These are phyloP conservation scores for Andrena hattorfiana DNA, from an alignment of 2,888 invertebrate species.

Conservation along the genomic window DNA sequence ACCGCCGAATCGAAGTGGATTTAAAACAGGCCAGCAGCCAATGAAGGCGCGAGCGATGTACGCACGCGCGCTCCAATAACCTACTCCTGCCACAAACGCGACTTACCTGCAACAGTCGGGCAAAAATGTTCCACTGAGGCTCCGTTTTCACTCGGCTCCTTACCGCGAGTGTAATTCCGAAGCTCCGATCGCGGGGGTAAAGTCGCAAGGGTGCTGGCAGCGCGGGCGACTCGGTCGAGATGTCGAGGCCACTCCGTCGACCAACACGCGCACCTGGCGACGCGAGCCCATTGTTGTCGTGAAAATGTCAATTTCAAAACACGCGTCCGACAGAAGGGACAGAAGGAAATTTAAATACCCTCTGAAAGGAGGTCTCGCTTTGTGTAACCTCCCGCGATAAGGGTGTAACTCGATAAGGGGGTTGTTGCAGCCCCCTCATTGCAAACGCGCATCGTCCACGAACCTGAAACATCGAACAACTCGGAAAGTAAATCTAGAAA, in stretches of 20 bases:
- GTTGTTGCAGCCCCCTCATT: not conserved
- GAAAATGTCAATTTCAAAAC: not conserved
- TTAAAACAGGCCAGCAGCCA: conserved; percentile 44
- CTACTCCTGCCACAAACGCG: conserved; percentile 43
- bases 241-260: not conserved
- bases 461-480: conserved; percentile 11
- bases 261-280: not conserved
- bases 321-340: not conserved
- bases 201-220: not conserved
- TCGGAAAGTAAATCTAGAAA: conserved; percentile 17
- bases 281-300: not conserved
- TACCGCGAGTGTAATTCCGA: not conserved
- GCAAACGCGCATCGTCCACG: not conserved
- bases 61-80: conserved; percentile 49
- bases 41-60: not conserved
- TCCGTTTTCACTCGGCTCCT: not conserved
- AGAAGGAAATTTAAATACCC: not conserved
- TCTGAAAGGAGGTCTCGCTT: not conserved
- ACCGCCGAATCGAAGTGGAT: conserved; percentile 55
- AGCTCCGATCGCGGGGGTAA: not conserved
- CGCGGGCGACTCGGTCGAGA: not conserved
- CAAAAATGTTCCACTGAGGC: conserved; percentile 35
- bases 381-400: not conserved
- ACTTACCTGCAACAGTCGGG: conserved; percentile 32
- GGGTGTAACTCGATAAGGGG: not conserved